Percentiles rank a stretch among this genome's conserved stretches.
phyloP scores from a whole-genome alignment of 2,888 invertebrate species.

The Elgonia sp. region DNA sequence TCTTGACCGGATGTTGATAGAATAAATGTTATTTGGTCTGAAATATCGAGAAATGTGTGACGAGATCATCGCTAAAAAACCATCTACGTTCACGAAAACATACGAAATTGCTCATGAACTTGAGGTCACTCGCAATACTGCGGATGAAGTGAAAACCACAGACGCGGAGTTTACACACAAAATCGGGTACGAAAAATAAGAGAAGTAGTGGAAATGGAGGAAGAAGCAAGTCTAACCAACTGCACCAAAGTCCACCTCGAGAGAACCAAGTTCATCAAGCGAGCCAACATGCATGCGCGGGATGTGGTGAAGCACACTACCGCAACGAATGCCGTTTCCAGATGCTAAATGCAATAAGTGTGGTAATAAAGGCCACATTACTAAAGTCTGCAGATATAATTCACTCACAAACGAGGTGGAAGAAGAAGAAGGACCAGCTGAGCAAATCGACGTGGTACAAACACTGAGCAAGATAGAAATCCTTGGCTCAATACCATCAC shows the following conservation, averaged over 20 bases:
- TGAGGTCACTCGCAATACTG: background rate
- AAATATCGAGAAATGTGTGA: conserved; percentile 50
- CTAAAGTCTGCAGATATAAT: background rate
- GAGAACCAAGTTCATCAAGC: too few relatives aligned
- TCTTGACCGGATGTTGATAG: conserved; percentile 66
- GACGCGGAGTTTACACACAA: background rate
- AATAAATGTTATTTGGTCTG: conserved; percentile 54
- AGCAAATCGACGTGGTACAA: too few relatives aligned
- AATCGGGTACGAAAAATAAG: conserved; percentile 3
- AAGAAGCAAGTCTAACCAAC: too few relatives aligned
- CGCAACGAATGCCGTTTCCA: conserved; percentile 8
- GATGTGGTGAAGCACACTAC: conserved; percentile 17
- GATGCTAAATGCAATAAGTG: background rate
- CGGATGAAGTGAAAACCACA: background rate
- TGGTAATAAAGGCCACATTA: conserved; percentile 23
- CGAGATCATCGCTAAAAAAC: conserved; percentile 54
- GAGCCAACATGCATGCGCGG: conserved; percentile 8
- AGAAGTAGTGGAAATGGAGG: too few relatives aligned
- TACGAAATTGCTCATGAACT: conserved; percentile 60
- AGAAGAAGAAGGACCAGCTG: too few relatives aligned
- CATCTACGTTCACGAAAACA: conserved; percentile 13
- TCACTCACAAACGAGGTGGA: background rate
- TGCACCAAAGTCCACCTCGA: too few relatives aligned
- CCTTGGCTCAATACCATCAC: background rate
- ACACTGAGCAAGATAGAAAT: conserved; percentile 12